Evolutionary conservation across 2,113 vertebrate species (phyloP), one percentile per base, ranked within the genome.

Genomic region (Diphyllodes magnificus): DNA sequence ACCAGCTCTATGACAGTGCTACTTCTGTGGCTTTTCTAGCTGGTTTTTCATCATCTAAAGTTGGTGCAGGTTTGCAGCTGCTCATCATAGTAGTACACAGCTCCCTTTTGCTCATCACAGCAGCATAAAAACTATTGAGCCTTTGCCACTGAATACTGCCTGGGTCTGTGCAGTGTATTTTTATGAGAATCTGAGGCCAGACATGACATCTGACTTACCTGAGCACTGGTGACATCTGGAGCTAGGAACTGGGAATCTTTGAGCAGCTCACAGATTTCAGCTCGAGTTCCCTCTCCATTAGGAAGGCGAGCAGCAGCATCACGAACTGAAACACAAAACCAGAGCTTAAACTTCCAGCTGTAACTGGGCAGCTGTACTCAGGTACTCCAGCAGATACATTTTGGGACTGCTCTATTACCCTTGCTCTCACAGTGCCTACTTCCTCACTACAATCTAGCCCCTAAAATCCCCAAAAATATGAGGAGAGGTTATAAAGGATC

Each of bases 201-300:
- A 47, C 7, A 4, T 2, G 15, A 51, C 45, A 47, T 25, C 54
- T 49, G 35, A 66, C 92, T 82, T 66, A 99, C 99, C 97, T 99
- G 99, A 95, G 99, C 99, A 89, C 99, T 99, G 44, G 99, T 99
- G 96, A 99, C 99, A 92, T 99, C 99, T 1, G 99, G 98, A 42
- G 99, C 99, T 8, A 99, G 98, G 96, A 99, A 99, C 96, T 99
- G 99, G 7, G 99, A 99, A 94, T 99, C 99, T 94, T 99, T 99
- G 42, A 99, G 97, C 77, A 99, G 98, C 86, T 99, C 99, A 71
- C 99, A 99, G 93, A 99, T 99, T 96, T 99, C 99, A 31, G 99
- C 99, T 63, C 99, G 98, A 4, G 99, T 99, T 70, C 99, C 99
- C 83, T 99, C 99, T 63, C 99, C 99, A 3, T 99, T 99, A 12